Conservation (phyloP, 1,140 invertebrate species). For the Cataglyphis hispanica region DNA sequence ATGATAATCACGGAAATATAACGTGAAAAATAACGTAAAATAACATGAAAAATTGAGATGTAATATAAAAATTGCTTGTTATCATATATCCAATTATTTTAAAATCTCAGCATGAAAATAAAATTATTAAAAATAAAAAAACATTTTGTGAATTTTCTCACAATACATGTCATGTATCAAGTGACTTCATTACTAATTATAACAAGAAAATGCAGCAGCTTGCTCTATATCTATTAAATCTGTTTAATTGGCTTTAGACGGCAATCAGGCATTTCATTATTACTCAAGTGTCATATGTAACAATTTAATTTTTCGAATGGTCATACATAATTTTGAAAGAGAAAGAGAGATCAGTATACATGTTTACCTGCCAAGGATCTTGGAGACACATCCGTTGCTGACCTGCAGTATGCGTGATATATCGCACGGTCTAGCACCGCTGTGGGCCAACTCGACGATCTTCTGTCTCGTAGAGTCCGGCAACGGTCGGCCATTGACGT, state of each 20-base stretch:
- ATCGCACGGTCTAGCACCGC: slow-evolving; percentile 98
- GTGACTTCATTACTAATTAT: slow-evolving; percentile 4
- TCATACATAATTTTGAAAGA: background rate
- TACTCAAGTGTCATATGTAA: background rate
- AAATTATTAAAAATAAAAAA: background rate
- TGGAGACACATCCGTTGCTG: slow-evolving; percentile 98
- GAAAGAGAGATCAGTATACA: no score
- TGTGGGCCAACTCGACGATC: slow-evolving; percentile 99
- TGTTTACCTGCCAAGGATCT: slow-evolving; percentile 96
- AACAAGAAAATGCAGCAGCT: background rate
- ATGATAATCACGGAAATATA: background rate
- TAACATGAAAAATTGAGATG: slow-evolving; percentile 4
- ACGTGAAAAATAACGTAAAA: no score
- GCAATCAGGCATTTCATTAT: background rate
- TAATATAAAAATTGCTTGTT: background rate
- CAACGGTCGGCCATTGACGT: slow-evolving; percentile 98
- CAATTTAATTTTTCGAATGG: slow-evolving; percentile 11
- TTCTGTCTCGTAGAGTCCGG: slow-evolving; percentile 98
- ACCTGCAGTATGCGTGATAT: slow-evolving; percentile 98
- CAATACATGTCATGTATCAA: slow-evolving; percentile 47
- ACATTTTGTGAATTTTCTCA: background rate
- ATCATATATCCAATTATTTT: slow-evolving; percentile 24
- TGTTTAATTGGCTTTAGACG: background rate
- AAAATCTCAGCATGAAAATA: slow-evolving; percentile 1
- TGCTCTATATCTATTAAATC: slow-evolving; percentile 2